Conservation (phyloP, 2,797 vertebrate genomes). For the Phrynocephalus forsythii region DNA sequence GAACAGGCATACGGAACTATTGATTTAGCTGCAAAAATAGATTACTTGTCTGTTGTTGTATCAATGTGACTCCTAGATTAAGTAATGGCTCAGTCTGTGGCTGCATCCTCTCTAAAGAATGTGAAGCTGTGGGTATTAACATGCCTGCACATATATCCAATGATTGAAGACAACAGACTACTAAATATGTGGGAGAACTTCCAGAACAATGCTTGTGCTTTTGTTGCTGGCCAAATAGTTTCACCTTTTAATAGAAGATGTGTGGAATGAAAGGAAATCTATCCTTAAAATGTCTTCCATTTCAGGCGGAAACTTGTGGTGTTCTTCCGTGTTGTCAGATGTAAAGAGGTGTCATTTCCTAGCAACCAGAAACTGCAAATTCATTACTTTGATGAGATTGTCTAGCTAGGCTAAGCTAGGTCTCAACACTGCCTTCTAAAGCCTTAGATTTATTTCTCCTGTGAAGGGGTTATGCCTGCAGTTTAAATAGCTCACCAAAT, state of each 20-base stretch:
- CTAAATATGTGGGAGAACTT: slow-evolving; percentile 29
- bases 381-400: slow-evolving; percentile 72
- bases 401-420: slow-evolving; percentile 56
- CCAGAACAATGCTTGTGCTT: slow-evolving; percentile 36
- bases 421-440: slow-evolving; percentile 64
- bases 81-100: not conserved
- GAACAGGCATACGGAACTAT: slow-evolving; percentile 22
- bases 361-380: slow-evolving; percentile 74
- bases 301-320: slow-evolving; percentile 63
- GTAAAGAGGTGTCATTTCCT: slow-evolving; percentile 72
- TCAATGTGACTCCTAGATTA: slow-evolving; percentile 18
- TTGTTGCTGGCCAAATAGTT: slow-evolving; percentile 58
- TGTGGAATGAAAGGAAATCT: slow-evolving; percentile 76
- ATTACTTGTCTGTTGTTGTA: slow-evolving; percentile 15
- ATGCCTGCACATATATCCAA: slow-evolving; percentile 20
- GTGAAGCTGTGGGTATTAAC: slow-evolving; percentile 11
- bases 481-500: slow-evolving; percentile 33
- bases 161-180: slow-evolving; percentile 41
- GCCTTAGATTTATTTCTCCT: slow-evolving; percentile 71
- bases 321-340: slow-evolving; percentile 60
- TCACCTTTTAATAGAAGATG: slow-evolving; percentile 64
- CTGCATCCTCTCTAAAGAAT: slow-evolving; percentile 6
- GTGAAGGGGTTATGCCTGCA: slow-evolving; percentile 49
- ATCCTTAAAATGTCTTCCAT: slow-evolving; percentile 71
- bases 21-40: slow-evolving; percentile 29